A percentile compares a stretch with the other conserved stretches of the same genome.
Evolutionary conservation across 2,888 invertebrate species (phyloP).

Genomic region (Caenorhabditis plicata): DNA sequence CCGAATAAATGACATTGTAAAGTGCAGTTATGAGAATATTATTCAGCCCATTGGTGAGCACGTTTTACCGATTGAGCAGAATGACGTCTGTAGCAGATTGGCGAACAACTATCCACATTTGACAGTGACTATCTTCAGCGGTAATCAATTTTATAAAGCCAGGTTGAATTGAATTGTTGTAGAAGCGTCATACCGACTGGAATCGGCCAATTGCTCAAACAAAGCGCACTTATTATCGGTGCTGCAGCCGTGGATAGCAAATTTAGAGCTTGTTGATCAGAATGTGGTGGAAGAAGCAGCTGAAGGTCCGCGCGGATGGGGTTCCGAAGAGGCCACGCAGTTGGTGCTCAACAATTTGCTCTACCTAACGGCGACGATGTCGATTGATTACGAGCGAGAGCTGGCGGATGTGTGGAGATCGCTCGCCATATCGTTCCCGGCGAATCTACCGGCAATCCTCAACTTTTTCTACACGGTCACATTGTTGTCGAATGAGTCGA

Average conservation of each 20-base stretch:
- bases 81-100: slow-evolving; percentile 86
- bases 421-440: slow-evolving; percentile 91
- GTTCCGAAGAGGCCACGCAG: slow-evolving; percentile 97
- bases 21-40: neutral
- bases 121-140: slow-evolving; percentile 99
- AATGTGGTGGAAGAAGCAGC: slow-evolving; percentile 48
- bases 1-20: too few species aligned
- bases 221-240: slow-evolving; percentile 87
- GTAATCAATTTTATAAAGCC: too few species aligned
- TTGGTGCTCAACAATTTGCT: slow-evolving; percentile 98
- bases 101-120: slow-evolving; percentile 92
- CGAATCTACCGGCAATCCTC: slow-evolving; percentile 92
- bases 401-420: slow-evolving; percentile 95
- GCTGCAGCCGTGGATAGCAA: slow-evolving; percentile 93
- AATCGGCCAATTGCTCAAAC: slow-evolving; percentile 89
- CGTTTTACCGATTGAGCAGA: slow-evolving; percentile 76
- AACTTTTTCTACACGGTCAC: slow-evolving; percentile 93
- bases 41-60: too few species aligned
- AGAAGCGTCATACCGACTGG: slow-evolving; percentile 96
- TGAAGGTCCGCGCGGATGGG: slow-evolving; percentile 76
- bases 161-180: too few species aligned
- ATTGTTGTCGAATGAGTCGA: slow-evolving; percentile 93
- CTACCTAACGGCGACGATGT: slow-evolving; percentile 89
- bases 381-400: slow-evolving; percentile 90
- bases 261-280: slow-evolving; percentile 90